Evolutionary conservation across 2,113 vertebrate species (phyloP).

Genomic region (Chauna torquata): DNA sequence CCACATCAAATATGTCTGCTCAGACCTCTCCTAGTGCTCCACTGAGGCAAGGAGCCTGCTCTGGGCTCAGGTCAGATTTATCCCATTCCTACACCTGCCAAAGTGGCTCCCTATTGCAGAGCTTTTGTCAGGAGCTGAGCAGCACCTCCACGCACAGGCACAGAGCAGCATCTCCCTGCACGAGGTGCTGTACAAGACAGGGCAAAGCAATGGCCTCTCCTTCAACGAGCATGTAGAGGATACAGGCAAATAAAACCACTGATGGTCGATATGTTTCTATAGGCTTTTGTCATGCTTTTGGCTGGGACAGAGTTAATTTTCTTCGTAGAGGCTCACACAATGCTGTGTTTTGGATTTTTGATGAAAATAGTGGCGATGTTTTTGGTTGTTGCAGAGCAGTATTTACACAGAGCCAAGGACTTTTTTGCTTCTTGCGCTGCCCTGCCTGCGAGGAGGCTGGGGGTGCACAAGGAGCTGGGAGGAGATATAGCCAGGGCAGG

Average conservation of each 20-base stretch:
- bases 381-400: too few relatives aligned
- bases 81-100: not conserved
- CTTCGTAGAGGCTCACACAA: too few relatives aligned
- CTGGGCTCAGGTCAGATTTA: not conserved
- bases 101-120: not conserved
- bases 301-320: too few relatives aligned
- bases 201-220: not conserved
- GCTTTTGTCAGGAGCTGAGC: not conserved
- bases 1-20: not conserved
- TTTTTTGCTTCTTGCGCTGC: too few relatives aligned
- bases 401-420: too few relatives aligned
- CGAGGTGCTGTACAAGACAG: not conserved
- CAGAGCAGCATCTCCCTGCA: not conserved
- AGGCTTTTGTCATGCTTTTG: too few relatives aligned
- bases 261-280: not conserved
- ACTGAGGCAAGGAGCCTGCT: not conserved
- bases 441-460: too few relatives aligned
- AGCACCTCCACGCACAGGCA: not conserved
- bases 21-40: not conserved
- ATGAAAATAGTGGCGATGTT: too few relatives aligned
- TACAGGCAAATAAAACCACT: not conserved
- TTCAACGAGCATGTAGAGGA: accelerated
- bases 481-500: too few relatives aligned
- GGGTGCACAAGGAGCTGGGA: too few relatives aligned
- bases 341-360: too few relatives aligned